A percentile compares a stretch with the other conserved stretches of the same genome.
Evolutionary conservation across 2,888 invertebrate species (phyloP).

Genomic region (Troides helena): DNA sequence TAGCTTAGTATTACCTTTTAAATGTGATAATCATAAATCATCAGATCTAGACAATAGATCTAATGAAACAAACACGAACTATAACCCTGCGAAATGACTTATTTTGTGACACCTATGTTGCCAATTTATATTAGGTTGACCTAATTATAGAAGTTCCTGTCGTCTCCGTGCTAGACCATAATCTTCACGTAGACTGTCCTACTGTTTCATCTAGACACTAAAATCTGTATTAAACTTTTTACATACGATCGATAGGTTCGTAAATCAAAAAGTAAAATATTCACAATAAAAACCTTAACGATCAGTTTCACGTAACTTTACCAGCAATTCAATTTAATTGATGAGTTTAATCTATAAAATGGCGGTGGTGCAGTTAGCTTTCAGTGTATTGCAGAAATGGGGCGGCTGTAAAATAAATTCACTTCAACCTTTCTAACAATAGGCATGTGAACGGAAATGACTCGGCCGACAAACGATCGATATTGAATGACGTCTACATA

Average conservation of each 20-base stretch:
- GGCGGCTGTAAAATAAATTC: neutral
- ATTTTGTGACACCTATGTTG: neutral
- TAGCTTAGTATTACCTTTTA: neutral
- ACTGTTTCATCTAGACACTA: neutral
- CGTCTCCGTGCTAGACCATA: neutral
- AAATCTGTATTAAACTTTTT: neutral
- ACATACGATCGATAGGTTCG: neutral
- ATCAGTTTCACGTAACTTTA: neutral
- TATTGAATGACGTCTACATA: neutral
- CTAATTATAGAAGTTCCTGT: neutral
- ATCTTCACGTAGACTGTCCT: neutral
- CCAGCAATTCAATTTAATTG: neutral
- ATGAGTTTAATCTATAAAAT: neutral
- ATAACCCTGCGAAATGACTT: neutral
- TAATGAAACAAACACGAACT: neutral
- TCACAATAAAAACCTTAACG: neutral
- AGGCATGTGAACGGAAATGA: neutral
- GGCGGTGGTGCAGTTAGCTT: neutral
- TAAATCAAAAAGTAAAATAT: neutral
- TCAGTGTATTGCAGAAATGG: neutral
- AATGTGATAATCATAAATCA: neutral
- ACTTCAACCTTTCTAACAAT: neutral
- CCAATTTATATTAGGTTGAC: neutral
- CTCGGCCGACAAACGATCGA: neutral
- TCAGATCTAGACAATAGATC: neutral